Conservation (phyloP, 2,797 vertebrate genomes). For the Rhinichthys osculus region DNA sequence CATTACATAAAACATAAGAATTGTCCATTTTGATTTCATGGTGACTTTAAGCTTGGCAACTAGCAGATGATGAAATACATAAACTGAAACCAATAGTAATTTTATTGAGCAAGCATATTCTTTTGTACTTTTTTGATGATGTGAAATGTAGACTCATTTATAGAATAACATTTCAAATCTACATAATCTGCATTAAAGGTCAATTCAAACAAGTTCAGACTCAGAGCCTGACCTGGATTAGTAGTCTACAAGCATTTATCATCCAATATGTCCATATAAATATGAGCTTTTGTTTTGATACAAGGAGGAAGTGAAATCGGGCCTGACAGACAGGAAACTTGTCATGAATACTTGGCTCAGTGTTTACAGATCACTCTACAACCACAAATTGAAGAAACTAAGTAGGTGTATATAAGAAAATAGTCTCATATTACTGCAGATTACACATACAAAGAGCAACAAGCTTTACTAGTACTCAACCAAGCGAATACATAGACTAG, state of each 20-base stretch:
- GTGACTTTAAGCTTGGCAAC: background rate
- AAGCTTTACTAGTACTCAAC: background rate
- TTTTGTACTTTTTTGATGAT: background rate
- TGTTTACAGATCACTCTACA: constrained; percentile 30
- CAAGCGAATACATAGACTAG: background rate
- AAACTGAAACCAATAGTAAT: background rate
- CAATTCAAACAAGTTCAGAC: background rate
- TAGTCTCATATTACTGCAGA: background rate
- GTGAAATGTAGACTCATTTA: background rate
- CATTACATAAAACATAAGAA: background rate
- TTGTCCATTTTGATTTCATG: background rate
- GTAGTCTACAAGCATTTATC: background rate
- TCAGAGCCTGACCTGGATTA: background rate
- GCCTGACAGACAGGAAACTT: constrained; percentile 6
- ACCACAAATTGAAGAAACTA: constrained; percentile 9
- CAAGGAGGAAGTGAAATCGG: constrained; percentile 1
- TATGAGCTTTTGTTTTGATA: background rate
- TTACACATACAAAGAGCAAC: constrained; percentile 13
- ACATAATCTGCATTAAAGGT: background rate
- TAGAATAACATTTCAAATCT: background rate
- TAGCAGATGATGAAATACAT: background rate
- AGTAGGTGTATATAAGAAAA: constrained; percentile 26
- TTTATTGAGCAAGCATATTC: background rate
- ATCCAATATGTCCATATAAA: background rate
- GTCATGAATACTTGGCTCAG: background rate